Percentiles rank a stretch among this genome's conserved stretches.
These are phyloP conservation scores for Luscinia megarhynchos DNA, from an alignment of 2,797 vertebrate genomes.

Conservation along the genomic window DNA sequence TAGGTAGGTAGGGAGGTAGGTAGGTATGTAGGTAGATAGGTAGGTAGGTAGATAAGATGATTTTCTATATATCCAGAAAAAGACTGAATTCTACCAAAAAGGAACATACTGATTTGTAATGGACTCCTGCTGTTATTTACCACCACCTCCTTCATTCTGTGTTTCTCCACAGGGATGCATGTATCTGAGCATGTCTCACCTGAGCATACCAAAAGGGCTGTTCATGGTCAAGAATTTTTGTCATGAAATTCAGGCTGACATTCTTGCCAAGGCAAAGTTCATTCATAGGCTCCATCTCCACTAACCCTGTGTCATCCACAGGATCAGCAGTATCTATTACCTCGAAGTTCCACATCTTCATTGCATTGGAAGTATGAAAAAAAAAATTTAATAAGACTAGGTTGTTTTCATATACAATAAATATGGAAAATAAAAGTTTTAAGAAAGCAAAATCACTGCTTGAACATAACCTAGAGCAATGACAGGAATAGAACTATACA, in stretches of 20 bases:
- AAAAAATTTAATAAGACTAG: background rate
- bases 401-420: background rate
- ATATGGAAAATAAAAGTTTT: background rate
- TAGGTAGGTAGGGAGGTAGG: too few relatives aligned
- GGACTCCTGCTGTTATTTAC: background rate
- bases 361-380: background rate
- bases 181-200: constrained; percentile 73
- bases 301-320: constrained; percentile 75
- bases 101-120: background rate
- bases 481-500: background rate
- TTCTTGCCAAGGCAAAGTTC: constrained; percentile 87
- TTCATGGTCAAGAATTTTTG: constrained; percentile 80
- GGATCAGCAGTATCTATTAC: constrained; percentile 83
- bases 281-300: constrained; percentile 90
- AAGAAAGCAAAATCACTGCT: background rate
- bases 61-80: background rate
- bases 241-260: constrained; percentile 86
- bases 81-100: background rate
- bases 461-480: background rate
- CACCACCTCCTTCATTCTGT: background rate
- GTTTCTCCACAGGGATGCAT: background rate
- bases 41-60: background rate
- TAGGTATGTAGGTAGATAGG: too few relatives aligned
- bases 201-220: constrained; percentile 92
- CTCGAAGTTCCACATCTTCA: constrained; percentile 92